Conservation (phyloP, 2,113 vertebrate genomes). For the Python bivittatus region DNA sequence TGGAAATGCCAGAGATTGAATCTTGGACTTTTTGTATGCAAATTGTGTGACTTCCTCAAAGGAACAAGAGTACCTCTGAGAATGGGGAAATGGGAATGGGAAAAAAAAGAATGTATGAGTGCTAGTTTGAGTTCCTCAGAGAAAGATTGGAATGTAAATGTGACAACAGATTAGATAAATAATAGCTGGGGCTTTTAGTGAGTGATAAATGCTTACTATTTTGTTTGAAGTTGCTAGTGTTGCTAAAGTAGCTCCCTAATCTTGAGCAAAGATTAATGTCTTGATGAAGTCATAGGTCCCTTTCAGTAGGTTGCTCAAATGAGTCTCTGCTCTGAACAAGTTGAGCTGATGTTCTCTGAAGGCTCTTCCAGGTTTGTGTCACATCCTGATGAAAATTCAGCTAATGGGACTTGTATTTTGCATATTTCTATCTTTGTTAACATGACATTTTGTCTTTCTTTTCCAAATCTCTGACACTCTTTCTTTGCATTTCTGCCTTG, state of each 20-base stretch:
- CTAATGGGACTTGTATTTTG: neutral
- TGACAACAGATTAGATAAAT: neutral
- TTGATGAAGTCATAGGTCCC: neutral
- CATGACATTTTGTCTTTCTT: neutral
- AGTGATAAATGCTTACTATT: neutral
- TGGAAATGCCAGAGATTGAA: neutral
- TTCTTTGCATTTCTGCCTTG: slow-evolving; percentile 20
- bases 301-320: neutral
- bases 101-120: neutral
- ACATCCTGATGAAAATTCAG: slow-evolving; percentile 1
- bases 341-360: neutral
- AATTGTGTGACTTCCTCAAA: neutral
- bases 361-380: neutral
- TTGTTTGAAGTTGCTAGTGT: neutral
- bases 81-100: neutral
- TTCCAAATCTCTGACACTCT: slow-evolving; percentile 28
- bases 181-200: neutral
- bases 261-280: neutral
- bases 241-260: neutral
- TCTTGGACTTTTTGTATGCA: neutral
- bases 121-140: neutral
- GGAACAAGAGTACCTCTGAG: neutral
- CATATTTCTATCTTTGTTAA: slow-evolving; percentile 1
- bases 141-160: neutral
- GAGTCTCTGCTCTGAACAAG: neutral